These are phyloP conservation scores for Cyrtodaria siliqua DNA, from an alignment of 2,888 invertebrate species.

Conservation along the genomic window DNA sequence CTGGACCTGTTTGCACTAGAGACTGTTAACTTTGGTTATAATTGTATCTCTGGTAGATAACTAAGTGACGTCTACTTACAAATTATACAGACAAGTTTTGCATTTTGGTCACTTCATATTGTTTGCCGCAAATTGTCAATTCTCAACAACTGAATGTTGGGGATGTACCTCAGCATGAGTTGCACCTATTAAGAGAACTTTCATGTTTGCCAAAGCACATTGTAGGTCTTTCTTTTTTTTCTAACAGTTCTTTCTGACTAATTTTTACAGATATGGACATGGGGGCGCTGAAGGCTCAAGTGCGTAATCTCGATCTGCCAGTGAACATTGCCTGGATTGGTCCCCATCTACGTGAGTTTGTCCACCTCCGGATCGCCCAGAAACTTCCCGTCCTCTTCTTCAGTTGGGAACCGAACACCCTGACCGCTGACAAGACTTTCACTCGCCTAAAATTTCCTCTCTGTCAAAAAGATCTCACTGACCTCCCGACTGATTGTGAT, in stretches of 20 bases:
- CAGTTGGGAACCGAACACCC: constrained; percentile 89
- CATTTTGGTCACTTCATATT: too few relatives aligned
- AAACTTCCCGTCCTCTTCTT: constrained; percentile 88
- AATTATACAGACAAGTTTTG: too few relatives aligned
- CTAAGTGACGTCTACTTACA: too few relatives aligned
- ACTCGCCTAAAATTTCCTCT: constrained; percentile 89
- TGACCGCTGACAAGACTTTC: constrained; percentile 87
- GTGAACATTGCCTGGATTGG: constrained; percentile 92
- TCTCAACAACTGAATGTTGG: too few relatives aligned
- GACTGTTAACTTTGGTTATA: too few relatives aligned
- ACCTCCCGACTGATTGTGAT: constrained; percentile 87
- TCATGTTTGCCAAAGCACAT: too few relatives aligned
- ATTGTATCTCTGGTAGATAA: too few relatives aligned
- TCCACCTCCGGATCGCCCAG: constrained; percentile 78
- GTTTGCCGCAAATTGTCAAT: too few relatives aligned
- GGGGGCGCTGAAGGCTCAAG: constrained; percentile 86
- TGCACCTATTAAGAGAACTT: too few relatives aligned
- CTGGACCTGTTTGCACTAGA: too few relatives aligned
- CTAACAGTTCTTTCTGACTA: neutral
- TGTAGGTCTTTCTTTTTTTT: too few relatives aligned
- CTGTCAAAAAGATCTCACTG: constrained; percentile 85
- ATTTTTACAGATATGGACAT: constrained; percentile 75
- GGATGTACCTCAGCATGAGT: too few relatives aligned
- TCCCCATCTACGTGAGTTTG: constrained; percentile 86
- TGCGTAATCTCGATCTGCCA: constrained; percentile 88